Base-by-base conservation (phyloP, 2,113 vertebrate genomes). In the Eulemur rufifrons region DNA sequence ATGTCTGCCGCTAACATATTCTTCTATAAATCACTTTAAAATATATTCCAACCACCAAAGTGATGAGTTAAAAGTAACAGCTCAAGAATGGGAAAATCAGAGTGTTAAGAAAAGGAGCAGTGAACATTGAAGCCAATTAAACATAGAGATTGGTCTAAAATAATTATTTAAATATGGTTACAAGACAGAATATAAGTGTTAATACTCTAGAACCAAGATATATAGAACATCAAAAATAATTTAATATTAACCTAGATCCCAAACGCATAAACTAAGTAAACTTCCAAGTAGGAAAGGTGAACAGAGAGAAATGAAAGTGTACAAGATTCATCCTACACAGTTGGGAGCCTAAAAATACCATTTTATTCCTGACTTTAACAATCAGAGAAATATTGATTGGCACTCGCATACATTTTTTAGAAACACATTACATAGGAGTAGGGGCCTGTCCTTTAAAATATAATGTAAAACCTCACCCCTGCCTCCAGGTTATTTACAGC, bases 51-150 rank as follows among this genome's bases (percentile, higher is more conserved):
- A 3, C 50, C 90, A 56, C 77, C 39, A 32, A 56, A 74, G 45
- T 80, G 29, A 89, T n/a, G 1, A 86, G 64, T 89, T 97, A 66
- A 71, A 87, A 92, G 95, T 89, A 68, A 54, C 59, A 94, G 61
- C 71, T 92, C 84, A 89, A 89, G 63, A 89, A n/a, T 52, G 13
- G 29, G 10, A 82, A 64, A 39, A 89, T 42, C 37, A 50, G 20
- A 56, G 54, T 29, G 63, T 39, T 39, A 61, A 73, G 91, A 89
- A 21, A n/a, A 69, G 32, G 15, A 47, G 34, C 34, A 73, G 2
- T 74, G 56, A 86, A 29, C 27, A 6, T 1, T 20, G n/a, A 80
- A 93, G 61, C 76, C 56, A 86, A 71, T 23, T 86, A 93, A 71
- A 87, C 29, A 47, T 0, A 59, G 23, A 81, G 45, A 77, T 27